Base-by-base conservation (phyloP, 2,113 vertebrate genomes). In the Spheniscus mendiculus region DNA sequence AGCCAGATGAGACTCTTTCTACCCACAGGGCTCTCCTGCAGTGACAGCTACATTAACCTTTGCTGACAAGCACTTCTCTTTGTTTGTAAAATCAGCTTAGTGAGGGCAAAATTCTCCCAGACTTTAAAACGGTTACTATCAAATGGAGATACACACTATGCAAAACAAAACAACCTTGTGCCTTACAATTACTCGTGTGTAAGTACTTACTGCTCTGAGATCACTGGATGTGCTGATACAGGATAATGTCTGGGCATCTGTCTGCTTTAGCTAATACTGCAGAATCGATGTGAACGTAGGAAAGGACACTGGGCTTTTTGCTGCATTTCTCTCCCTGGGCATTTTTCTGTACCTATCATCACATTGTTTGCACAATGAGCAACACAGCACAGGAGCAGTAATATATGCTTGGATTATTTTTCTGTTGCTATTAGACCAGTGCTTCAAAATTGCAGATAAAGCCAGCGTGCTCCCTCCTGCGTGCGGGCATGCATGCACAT, bases 31-130 rank as follows among this genome's bases (percentile, higher is more conserved):
- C 67, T 93, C 93, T 96, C 94, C 91, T 94, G 93, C 95, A 94
- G 94, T 96, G 96, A 97, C 95, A 97, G 91, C 94, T 96, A 95
- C 91, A 83, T 96, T 97, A 97, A 97, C 97, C 96, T 97, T 83
- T 96, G 84, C 95, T 96, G 97, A 97, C 96, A 97, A 96, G 93
- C 84, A 83, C 87, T 97, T 95, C 95, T 95, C 93, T 96, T 91
- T 93, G 93, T 95, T 95, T 94, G 95, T 94, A 95, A 97, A 96
- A 97, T 97, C 91, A 96, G 95, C 91, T 96, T 94, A 96, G 89
- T 58, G 94, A 96, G 91, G 86, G 87, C 87, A 97, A 93, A 97
- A 97, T 96, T 93, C 84, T 73, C 86, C 84, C 89, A 94, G 95
- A 96, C 87, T 93, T 94, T 81, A 94, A 90, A 96, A 94, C 56